These are phyloP conservation scores for Eupithecia dodoneata DNA, from an alignment of 2,888 invertebrate species.

Conservation along the genomic window DNA sequence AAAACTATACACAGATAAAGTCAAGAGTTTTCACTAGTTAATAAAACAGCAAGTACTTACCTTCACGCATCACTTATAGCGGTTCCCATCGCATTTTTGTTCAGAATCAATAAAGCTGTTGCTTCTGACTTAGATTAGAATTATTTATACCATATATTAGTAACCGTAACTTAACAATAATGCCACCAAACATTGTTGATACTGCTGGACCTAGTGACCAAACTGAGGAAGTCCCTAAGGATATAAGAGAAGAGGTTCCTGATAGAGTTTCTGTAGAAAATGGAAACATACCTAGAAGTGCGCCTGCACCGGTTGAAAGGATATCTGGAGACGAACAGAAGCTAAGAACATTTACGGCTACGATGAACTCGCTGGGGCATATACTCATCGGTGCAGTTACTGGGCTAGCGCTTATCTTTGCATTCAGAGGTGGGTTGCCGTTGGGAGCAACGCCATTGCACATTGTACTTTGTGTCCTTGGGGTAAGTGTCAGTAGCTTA, in stretches of 20 bases:
- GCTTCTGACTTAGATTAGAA: conserved; percentile 16
- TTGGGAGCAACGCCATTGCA: conserved; percentile 56
- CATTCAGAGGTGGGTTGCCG: conserved; percentile 57
- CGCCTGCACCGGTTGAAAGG: conserved; percentile 13
- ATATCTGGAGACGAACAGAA: conserved; percentile 43
- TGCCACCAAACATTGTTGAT: conserved; percentile 41
- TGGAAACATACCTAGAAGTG: conserved; percentile 24
- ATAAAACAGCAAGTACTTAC: conserved; percentile 7
- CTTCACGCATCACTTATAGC: conserved; percentile 28
- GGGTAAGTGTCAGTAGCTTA: conserved; percentile 56
- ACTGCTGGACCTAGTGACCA: conserved; percentile 4
- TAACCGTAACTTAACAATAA: conserved; percentile 20
- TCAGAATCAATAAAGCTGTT: conserved; percentile 24
- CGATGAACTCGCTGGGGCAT: conserved; percentile 58
- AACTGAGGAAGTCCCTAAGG: conserved; percentile 27
- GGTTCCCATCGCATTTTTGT: conserved; percentile 10
- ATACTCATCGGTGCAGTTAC: conserved; percentile 61
- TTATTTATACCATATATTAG: background rate
- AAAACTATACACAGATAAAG: background rate
- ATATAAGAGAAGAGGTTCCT: conserved; percentile 23
- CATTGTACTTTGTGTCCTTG: conserved; percentile 65
- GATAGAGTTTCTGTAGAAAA: conserved; percentile 20
- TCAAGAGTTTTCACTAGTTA: conserved; percentile 24
- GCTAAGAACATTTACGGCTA: conserved; percentile 55
- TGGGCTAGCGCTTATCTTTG: conserved; percentile 53